Conservation (phyloP, 2,888 invertebrate species). For the Spodoptera littoralis region DNA sequence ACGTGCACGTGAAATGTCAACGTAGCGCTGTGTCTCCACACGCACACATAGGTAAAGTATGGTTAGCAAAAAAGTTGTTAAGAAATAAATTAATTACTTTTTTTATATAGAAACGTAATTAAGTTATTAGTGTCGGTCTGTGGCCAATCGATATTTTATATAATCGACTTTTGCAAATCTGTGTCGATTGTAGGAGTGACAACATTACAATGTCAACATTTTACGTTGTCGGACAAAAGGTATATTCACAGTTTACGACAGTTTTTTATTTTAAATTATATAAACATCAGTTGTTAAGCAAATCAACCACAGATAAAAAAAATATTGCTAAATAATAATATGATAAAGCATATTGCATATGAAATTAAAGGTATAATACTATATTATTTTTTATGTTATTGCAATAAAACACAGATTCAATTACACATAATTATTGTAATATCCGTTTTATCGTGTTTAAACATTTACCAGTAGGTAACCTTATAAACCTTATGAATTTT, state of each 20-base stretch:
- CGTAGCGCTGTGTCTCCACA: conserved; percentile 45
- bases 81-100: conserved; percentile 51
- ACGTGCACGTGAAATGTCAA: conserved; percentile 61
- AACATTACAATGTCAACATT: conserved; percentile 36
- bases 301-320: too few relatives aligned
- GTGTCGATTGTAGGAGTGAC: conserved; percentile 26
- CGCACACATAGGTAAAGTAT: conserved; percentile 61
- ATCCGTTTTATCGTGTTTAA: too few relatives aligned
- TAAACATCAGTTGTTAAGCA: too few relatives aligned
- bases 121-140: conserved; percentile 49
- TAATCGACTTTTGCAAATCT: conserved; percentile 46
- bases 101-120: conserved; percentile 45
- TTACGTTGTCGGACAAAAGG: conserved; percentile 3
- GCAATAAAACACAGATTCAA: too few relatives aligned
- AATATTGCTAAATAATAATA: too few relatives aligned
- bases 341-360: too few relatives aligned
- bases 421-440: too few relatives aligned
- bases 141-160: conserved; percentile 50
- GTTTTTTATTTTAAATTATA: not conserved
- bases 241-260: not conserved
- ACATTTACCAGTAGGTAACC: too few relatives aligned
- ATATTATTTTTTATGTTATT: too few relatives aligned
- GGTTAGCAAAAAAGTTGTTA: conserved; percentile 59
- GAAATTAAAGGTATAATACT: too few relatives aligned
- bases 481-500: too few relatives aligned